Evolutionary conservation across 2,797 vertebrate species (phyloP).

Genomic region (Iguana delicatissima): DNA sequence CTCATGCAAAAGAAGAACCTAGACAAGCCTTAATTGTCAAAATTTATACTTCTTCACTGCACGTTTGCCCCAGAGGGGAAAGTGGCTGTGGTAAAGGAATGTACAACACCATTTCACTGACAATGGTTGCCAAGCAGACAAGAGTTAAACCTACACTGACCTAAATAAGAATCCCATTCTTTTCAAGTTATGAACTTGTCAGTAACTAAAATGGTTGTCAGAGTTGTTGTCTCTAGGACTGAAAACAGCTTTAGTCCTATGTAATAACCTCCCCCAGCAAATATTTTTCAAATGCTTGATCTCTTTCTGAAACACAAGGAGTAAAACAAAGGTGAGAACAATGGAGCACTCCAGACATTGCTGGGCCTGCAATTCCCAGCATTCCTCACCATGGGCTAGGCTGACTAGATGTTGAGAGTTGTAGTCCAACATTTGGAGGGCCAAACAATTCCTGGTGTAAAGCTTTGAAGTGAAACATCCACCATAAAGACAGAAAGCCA

Average conservation of each 20-base stretch:
- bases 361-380: too few species aligned
- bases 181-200: slow-evolving; percentile 35
- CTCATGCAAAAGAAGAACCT: neutral
- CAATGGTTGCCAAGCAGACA: neutral
- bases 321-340: too few species aligned
- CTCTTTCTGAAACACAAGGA: slow-evolving; percentile 57
- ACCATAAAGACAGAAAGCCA: slow-evolving; percentile 51
- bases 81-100: neutral
- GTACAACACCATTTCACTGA: neutral
- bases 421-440: too few species aligned
- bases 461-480: slow-evolving; percentile 59
- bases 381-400: too few species aligned
- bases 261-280: slow-evolving; percentile 56
- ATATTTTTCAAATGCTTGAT: slow-evolving; percentile 43
- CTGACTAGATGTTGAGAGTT: too few species aligned
- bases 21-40: neutral
- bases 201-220: slow-evolving; percentile 54
- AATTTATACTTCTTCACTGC: neutral
- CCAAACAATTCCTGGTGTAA: slow-evolving; percentile 6
- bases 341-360: too few species aligned
- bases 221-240: slow-evolving; percentile 43
- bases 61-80: neutral
- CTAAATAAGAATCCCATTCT: slow-evolving; percentile 39
- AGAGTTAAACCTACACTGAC: neutral
- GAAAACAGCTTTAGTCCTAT: slow-evolving; percentile 43